Evolutionary conservation across 2,888 invertebrate species (phyloP), one percentile per base, ranked within the genome.

Genomic region (Callimorpha dominula): DNA sequence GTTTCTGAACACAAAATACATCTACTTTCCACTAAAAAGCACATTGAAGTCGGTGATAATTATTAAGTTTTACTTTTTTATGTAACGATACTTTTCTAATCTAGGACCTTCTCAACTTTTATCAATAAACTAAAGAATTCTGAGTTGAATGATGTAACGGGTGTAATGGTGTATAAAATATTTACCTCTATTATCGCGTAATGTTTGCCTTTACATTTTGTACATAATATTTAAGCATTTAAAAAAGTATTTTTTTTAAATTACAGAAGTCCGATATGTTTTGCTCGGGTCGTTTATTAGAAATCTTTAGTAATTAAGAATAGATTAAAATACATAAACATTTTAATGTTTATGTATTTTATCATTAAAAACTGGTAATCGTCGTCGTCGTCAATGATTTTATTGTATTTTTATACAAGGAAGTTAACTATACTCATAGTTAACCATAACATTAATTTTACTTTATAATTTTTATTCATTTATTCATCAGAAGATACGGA

Each of bases 331-430:
- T 65, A 65, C 49, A 20, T 46, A 46, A n/a, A 63, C 31, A 63
- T 63, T 42, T 63, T 40, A 9, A 31, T 60, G 60, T 60, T 60
- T 60, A 60, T 60, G 20, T 31, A 60, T 60, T 31, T 42, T 42
- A 63, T 42, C 40, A 15, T 15, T 42, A 7, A 64, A 64, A 64
- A 64, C 49, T 65, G 3, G 49, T 65, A 20, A 8, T 49, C 12
- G 12, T 65, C 4, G 46, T 14, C 50, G 20, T 49, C 49, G 46
- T 65, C 31, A 50, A 49, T 50, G 65, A 65, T 31, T n/a, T 65
- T 49, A 31, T 46, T 46, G 12, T 65, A 49, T 65, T 31, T 49
- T 64, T 17, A 57, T n/a, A 66, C 42, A n/a, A 54, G 67, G 67
- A 67, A 67, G 43, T 11, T 15, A 43, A 54, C 7, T 54, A 40